Evolutionary conservation across 2,113 vertebrate species (phyloP), one percentile per base, ranked within the genome.

Genomic region (Acanthisitta chloris): DNA sequence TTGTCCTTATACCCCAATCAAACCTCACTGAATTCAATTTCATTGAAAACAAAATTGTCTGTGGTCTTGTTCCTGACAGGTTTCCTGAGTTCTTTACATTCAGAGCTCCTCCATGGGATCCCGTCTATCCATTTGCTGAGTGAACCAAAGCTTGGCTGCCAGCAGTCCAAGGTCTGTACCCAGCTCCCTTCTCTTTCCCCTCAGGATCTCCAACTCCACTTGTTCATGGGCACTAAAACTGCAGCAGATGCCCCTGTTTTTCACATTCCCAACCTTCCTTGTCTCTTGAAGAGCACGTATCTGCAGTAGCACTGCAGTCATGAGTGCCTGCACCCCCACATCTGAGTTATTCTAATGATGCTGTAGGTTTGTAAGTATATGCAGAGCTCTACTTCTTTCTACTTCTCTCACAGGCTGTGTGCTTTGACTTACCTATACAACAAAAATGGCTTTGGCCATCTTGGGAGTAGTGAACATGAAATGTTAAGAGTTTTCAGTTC

Each of bases 81-180:
- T 57, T 87, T 90, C 26, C n/a, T 3, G 4, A 71, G 31, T 10
- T 70, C 45, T 87, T 84, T 70, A 29, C 8, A 18, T 73, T 81
- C 49, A 65, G 40, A 87, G 8, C 4, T 70, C 13, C 64, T 78
- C 31, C 14, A 33, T 12, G 20, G 54, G 10, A 69, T 77, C 40
- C 54, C 59, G 51, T 17, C 49, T 65, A 42, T 14, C 28, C 20
- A 11, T 55, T 87, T 81, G 18, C 43, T 59, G 15, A 64, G n/a
- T 52, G 33, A 91, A 67, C 34, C 20, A 62, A 58, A 72, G 9
- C 25, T n/a, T 54, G 21, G 3, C 16, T 92, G 72, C 34, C n/a
- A 52, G 38, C 16, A 67, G 12, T 24, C 6, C 0, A 0, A 57
- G 24, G 43, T 72, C 73, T 80, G 33, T 34, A 40, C 14, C 14